Evolutionary conservation across 2,888 invertebrate genomes (phyloP), one percentile per base, ranked within the genome.

Genomic region (Gymnoscelis rufifasciata): DNA sequence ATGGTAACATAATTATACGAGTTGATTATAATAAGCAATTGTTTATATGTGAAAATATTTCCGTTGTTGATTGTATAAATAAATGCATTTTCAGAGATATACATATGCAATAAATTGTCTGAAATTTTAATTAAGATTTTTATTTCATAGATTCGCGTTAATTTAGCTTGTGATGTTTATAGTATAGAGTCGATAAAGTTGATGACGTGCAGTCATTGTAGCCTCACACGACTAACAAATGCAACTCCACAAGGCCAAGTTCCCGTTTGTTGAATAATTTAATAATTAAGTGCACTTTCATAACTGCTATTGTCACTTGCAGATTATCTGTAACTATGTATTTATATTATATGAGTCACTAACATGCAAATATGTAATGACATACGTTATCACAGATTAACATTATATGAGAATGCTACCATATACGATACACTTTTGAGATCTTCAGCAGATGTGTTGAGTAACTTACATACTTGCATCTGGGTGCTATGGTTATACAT

Each of bases 181-280:
- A 55, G 60, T 49, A 51, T 47, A 53, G 53, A 72, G 78, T 80
- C 68, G 64, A 82, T 86, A 82, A 76, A 83, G 88, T 88, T 84
- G 88, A 88, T 88, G 88, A 84, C 86, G 88, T 87, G 87, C 68
- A 71, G 77, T 79, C 77, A 71, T 71, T 75, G 82, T 81, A 84
- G 83, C 78, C 88, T 87, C 80, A 87, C 86, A 87, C 74, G 71
- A 89, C 88, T 88, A 88, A 88, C 48, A 43, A 88, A 45, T 70
- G 81, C 83, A 80, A 81, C 83, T 88, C 89, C 88, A 88, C 89
- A 88, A 89, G 89, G 89, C 88, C 89, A 88, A 87, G 88, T 84
- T 76, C 83, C 88, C 78, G 77, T 80, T 79, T 83, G 77, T 81
- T 64, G 78, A 70, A 77, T 81, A 84, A 84, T 80, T 80, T 77